These are phyloP conservation scores for Drosophila paranaensis DNA, from an alignment of 2,888 invertebrate species.

Conservation along the genomic window DNA sequence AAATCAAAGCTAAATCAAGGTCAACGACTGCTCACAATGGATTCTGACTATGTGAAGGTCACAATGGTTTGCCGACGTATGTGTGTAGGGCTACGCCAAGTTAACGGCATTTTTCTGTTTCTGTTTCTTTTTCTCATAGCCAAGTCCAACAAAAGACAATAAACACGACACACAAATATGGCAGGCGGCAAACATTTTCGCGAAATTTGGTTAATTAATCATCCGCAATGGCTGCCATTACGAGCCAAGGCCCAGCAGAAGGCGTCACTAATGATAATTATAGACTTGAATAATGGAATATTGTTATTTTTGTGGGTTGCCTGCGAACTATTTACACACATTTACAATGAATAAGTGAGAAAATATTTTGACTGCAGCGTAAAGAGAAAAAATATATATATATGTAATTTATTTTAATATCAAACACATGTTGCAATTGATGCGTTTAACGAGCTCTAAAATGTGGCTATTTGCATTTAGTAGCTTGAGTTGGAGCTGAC, in stretches of 20 bases:
- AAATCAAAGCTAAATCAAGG: conserved; percentile 49
- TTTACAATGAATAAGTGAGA: conserved; percentile 35
- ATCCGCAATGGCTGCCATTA: conserved; percentile 56
- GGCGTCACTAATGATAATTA: conserved; percentile 59
- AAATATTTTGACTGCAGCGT: conserved; percentile 19
- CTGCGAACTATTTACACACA: conserved; percentile 26
- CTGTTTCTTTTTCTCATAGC: conserved; percentile 39
- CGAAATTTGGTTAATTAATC: conserved; percentile 72
- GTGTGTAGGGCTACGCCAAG: conserved; percentile 29
- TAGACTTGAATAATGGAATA: conserved; percentile 40
- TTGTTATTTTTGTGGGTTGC: conserved; percentile 6
- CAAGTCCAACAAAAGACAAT: conserved; percentile 45
- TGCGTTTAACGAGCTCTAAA: conserved; percentile 2
- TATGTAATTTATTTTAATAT: background rate
- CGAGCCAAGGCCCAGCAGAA: conserved; percentile 48
- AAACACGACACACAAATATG: conserved; percentile 42
- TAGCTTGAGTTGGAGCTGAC: background rate
- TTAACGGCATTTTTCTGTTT: conserved; percentile 53
- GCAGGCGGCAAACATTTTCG: conserved; percentile 39
- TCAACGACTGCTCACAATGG: conserved; percentile 18
- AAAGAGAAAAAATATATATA: conserved; percentile 21
- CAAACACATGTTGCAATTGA: conserved; percentile 11
- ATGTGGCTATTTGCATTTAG: conserved; percentile 10
- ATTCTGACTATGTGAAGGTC: conserved; percentile 57
- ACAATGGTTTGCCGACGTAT: conserved; percentile 6